Percentiles rank a stretch among this genome's conserved stretches.
Conservation (phyloP, 2,797 vertebrate species). For the Acrossocheilus fasciatus region DNA sequence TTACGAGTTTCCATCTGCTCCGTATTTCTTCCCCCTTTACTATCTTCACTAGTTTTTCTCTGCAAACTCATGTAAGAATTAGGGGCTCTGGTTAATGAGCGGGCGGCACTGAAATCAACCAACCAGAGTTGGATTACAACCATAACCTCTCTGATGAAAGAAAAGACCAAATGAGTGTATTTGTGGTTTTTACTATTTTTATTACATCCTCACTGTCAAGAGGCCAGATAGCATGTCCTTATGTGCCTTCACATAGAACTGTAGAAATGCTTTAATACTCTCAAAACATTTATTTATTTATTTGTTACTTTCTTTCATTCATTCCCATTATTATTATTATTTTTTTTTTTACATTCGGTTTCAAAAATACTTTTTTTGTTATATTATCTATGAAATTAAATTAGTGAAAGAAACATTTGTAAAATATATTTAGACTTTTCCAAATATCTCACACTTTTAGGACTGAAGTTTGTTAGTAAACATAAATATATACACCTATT, state of each 20-base stretch:
- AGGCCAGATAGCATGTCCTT: neutral
- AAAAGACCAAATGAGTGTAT: slow-evolving; percentile 28
- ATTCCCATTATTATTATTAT: no score
- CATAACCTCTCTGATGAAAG: slow-evolving; percentile 41
- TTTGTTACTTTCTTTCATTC: no score
- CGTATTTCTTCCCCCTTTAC: neutral
- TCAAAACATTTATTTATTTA: neutral
- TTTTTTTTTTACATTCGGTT: neutral
- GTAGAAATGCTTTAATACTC: neutral
- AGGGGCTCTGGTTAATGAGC: slow-evolving; percentile 28
- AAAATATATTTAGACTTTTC: neutral
- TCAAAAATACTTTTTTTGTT: neutral
- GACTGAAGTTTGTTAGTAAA: neutral
- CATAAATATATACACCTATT: neutral
- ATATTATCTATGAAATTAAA: neutral
- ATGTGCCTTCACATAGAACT: neutral
- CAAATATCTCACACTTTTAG: neutral
- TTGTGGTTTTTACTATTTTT: slow-evolving; percentile 2
- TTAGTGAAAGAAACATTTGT: neutral
- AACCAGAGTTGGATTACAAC: slow-evolving; percentile 50
- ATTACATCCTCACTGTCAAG: slow-evolving; percentile 3
- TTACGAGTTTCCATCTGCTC: slow-evolving; percentile 19
- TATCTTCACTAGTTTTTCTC: neutral
- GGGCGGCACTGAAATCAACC: slow-evolving; percentile 54
- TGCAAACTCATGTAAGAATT: slow-evolving; percentile 21